Percentiles rank a stretch among this genome's conserved stretches.
Evolutionary conservation across 1,140 invertebrate species (phyloP).

Genomic region (Melanaphis sacchari): DNA sequence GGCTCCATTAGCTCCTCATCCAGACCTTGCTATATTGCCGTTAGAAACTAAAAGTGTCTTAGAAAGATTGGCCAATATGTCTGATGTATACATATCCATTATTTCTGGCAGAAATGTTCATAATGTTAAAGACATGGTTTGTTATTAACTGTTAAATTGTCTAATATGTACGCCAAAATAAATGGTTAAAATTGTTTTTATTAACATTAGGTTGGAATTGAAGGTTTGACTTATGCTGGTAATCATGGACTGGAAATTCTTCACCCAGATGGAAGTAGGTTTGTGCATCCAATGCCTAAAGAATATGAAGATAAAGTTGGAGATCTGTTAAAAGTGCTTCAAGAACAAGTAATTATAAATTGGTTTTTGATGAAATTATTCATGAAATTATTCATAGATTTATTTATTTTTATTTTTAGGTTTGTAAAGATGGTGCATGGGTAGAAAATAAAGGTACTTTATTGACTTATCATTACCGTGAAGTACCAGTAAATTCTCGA

Average conservation of each 20-base stretch:
- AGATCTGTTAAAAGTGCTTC: constrained; percentile 79
- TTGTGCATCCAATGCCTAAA: constrained; percentile 88
- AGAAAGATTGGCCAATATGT: constrained; percentile 81
- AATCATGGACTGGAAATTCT: constrained; percentile 91
- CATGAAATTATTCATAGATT: no score
- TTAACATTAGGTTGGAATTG: constrained; percentile 74
- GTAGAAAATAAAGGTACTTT: constrained; percentile 90
- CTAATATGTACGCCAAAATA: background rate
- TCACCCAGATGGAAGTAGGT: constrained; percentile 89
- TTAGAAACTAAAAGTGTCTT: constrained; percentile 85
- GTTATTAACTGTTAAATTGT: constrained; percentile 50
- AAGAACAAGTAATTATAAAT: constrained; percentile 73
- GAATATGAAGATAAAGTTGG: constrained; percentile 84
- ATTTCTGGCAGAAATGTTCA: constrained; percentile 86
- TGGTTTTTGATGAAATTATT: background rate
- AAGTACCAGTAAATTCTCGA: constrained; percentile 75
- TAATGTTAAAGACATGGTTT: constrained; percentile 86
- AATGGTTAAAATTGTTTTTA: background rate
- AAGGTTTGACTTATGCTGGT: constrained; percentile 72
- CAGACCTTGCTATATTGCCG: constrained; percentile 84
- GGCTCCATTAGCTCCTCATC: constrained; percentile 87
- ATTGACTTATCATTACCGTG: constrained; percentile 87
- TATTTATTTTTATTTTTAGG: constrained; percentile 61
- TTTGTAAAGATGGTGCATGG: constrained; percentile 88
- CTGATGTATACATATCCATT: constrained; percentile 87